These are phyloP conservation scores for Agapornis canus DNA, from an alignment of 2,797 vertebrate species.

Conservation along the genomic window DNA sequence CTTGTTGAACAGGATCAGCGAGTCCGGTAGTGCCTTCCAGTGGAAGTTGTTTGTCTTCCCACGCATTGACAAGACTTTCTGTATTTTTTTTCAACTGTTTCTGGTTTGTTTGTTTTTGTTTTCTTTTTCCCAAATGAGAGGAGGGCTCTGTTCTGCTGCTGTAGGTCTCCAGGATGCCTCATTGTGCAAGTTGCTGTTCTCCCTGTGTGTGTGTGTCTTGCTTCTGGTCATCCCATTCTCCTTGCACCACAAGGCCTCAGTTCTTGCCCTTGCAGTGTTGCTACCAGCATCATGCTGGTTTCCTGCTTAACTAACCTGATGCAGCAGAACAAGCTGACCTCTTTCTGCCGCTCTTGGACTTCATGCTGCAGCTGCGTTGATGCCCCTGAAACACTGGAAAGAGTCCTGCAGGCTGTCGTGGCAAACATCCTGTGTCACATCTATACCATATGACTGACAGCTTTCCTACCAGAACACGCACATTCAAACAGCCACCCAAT, in stretches of 20 bases:
- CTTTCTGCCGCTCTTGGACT: not conserved
- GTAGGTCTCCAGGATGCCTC: not conserved
- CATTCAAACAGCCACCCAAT: not conserved
- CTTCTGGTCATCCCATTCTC: not conserved
- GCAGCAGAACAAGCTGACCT: not conserved
- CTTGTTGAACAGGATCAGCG: not conserved
- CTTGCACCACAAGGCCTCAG: not conserved
- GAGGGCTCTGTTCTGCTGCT: not conserved
- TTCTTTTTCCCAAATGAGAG: not conserved
- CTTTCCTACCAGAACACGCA: not conserved
- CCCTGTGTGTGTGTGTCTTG: not conserved
- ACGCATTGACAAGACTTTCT: not conserved
- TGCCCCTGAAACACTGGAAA: not conserved
- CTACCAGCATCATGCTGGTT: not conserved
- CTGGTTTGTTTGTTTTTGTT: too few species aligned
- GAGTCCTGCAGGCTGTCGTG: not conserved
- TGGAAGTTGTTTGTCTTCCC: not conserved
- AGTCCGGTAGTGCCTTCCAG: not conserved
- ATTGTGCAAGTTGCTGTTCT: not conserved
- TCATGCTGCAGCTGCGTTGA: accelerated
- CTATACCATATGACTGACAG: accelerated
- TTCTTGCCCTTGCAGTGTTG: not conserved
- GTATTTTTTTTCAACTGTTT: not conserved
- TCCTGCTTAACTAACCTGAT: not conserved
- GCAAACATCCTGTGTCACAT: not conserved